Base-by-base conservation (phyloP, 2,113 vertebrate genomes). In the Toxostoma redivivum region DNA sequence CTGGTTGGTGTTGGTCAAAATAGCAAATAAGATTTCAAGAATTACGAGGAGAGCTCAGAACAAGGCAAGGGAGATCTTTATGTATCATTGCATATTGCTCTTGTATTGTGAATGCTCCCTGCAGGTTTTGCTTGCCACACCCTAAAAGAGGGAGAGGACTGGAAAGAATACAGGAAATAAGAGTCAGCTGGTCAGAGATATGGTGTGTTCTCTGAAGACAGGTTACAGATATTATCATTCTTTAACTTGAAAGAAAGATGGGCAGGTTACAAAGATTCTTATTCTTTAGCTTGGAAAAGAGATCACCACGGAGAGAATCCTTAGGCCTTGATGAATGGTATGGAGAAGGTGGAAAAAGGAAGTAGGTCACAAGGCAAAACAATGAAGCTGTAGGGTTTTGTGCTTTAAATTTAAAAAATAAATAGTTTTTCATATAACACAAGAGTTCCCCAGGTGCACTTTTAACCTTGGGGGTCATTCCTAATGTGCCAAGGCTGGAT, bases 361-460 rank as follows among this genome's bases (percentile, higher is more conserved):
- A 28, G 23, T 69, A 67, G 45, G 25, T 92, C 28, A 80, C 45
- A 82, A 77, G n/a, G 25, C 53, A 79, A 70, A 90, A 57, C 53
- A 61, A 35, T 45, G 50, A 94, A 80, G 28, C 18, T 30, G 14
- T 60, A n/a, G 12, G 31, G 28, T 27, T 90, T 71, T 88, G 38
- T 86, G 54, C 31, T 94, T 86, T 77, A 89, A 78, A 83, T 86
- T 54, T 40, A 74, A 71, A 82, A 74, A 50, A 13, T 30, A 83
- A 81, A 57, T 37, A 57, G 15, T 73, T 78, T 84, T 86, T 60
- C 15, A 12, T 40, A 8, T 35, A 62, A 58, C 14, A 38, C 27
- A 20, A 6, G 5, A 22, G 53, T 86, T 80, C 48, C 12, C 3
- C 19, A 67, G 30, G 60, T 72, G 9, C 28, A 74, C 33, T 81